phyloP scores from a whole-genome alignment of 1,140 invertebrate genomes.

The Psilanteris sp. region DNA sequence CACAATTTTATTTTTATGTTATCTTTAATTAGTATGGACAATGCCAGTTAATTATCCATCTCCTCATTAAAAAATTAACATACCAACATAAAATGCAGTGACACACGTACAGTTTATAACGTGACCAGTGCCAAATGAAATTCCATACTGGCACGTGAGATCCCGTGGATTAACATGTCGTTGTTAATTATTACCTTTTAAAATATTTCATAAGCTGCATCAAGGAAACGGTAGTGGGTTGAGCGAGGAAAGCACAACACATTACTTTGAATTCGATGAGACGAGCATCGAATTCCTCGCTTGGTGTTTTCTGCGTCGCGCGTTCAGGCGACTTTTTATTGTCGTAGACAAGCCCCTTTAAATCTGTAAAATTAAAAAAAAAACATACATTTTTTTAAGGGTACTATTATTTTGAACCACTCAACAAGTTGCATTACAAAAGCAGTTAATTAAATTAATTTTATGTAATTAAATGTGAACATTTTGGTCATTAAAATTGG shows the following conservation, averaged over 20 bases:
- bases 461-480: no score
- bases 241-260: conserved; percentile 5
- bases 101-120: background rate
- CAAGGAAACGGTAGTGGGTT: conserved; percentile 16
- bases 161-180: background rate
- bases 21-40: background rate
- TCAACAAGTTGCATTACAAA: no score
- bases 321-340: conserved; percentile 1
- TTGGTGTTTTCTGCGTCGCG: conserved; percentile 4
- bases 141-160: conserved; percentile 22
- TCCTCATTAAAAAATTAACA: conserved; percentile 19
- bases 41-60: conserved; percentile 25
- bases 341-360: conserved; percentile 2
- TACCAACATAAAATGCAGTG: conserved; percentile 7
- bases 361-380: conserved; percentile 16
- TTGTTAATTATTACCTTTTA: conserved; percentile 17
- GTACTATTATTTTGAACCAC: no score
- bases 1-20: no score
- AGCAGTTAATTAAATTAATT: no score
- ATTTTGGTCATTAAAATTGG: no score
- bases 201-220: conserved; percentile 16
- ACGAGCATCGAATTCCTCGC: conserved; percentile 14
- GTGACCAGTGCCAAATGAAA: conserved; percentile 37
- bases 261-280: conserved; percentile 26
- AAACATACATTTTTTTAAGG: no score